Evolutionary conservation across 2,797 vertebrate genomes (phyloP), one percentile per base, ranked within the genome.

Genomic region (Dendrocincla fuliginosa): DNA sequence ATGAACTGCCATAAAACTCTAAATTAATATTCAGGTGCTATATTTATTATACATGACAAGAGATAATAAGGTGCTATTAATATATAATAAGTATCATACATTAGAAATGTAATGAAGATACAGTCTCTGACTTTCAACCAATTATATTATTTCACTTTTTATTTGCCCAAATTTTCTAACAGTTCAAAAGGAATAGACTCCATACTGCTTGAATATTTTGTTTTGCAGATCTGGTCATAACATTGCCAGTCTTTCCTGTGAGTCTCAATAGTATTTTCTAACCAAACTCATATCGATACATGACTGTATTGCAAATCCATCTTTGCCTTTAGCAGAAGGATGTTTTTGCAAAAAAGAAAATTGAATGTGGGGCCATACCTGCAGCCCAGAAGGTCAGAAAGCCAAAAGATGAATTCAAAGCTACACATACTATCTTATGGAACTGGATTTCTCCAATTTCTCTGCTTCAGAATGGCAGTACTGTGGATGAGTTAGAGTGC

Each of bases 41-140:
- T 73, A 89, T 96, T 96, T 92, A 86, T 96, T 93, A 93, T 81
- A 92, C 33, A 74, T 86, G 84, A 93, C 69, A 94, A 87, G 84
- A 83, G 65, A 87, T 93, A 94, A 92, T 85, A 87, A 84, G 65
- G 35, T 86, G 50, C 84, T 89, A 91, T 95, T 94, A 96, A 96
- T 89, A 85, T 11, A 49, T 86, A 93, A 92, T 80, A 91, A 81
- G 57, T 73, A 84, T 69, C 59, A 84, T 95, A 63, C 75, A 59
- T 93, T 86, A 84, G 18, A 42, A 89, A 65, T 41, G 61, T 73
- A 94, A 91, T 49, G 65, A 96, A 89, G 87, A 92, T 61, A 30
- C 28, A 88, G 84, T 33, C 50, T 68, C 61, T 88, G 73, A 88
- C 74, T 95, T 93, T 37, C 84, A 89, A 86, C 32, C 24, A 75